A percentile compares a stretch with the other conserved stretches of the same genome.
Evolutionary conservation across 2,113 vertebrate genomes (phyloP).

Genomic region (Pelecanus crispus): DNA sequence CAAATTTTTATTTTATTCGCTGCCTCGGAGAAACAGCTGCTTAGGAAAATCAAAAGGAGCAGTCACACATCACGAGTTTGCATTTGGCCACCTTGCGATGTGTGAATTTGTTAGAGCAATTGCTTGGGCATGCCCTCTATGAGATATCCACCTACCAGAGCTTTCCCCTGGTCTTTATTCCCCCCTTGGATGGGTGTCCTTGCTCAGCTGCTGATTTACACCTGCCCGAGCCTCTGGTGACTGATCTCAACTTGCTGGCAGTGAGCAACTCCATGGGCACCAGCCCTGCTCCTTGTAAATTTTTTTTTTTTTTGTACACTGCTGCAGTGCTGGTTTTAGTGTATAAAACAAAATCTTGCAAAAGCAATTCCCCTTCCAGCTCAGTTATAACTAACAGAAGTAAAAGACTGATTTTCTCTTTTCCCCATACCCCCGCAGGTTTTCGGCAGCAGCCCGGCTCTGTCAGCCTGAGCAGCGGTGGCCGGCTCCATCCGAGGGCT

Average conservation of each 20-base stretch:
- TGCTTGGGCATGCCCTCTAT: neutral
- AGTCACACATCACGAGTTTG: too few species aligned
- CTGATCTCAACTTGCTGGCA: too few species aligned
- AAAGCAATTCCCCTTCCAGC: neutral
- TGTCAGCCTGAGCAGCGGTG: accelerated
- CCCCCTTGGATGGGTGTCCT: neutral
- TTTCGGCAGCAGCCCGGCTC: neutral
- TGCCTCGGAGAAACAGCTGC: neutral
- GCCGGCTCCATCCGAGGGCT: neutral
- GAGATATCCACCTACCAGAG: neutral
- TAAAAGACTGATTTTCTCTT: neutral
- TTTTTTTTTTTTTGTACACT: neutral
- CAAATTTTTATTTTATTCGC: neutral
- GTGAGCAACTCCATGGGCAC: neutral
- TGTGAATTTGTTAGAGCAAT: too few species aligned
- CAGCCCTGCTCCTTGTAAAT: neutral
- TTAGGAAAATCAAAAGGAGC: neutral
- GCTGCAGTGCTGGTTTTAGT: neutral
- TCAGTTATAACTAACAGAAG: neutral
- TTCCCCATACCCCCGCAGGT: accelerated
- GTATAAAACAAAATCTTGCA: neutral
- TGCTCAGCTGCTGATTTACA: too few species aligned
- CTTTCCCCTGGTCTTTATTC: neutral
- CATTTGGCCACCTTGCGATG: neutral
- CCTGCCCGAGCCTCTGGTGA: neutral